phyloP scores from a whole-genome alignment of 2,888 invertebrate genomes.

The Pseudococcus viburni region DNA sequence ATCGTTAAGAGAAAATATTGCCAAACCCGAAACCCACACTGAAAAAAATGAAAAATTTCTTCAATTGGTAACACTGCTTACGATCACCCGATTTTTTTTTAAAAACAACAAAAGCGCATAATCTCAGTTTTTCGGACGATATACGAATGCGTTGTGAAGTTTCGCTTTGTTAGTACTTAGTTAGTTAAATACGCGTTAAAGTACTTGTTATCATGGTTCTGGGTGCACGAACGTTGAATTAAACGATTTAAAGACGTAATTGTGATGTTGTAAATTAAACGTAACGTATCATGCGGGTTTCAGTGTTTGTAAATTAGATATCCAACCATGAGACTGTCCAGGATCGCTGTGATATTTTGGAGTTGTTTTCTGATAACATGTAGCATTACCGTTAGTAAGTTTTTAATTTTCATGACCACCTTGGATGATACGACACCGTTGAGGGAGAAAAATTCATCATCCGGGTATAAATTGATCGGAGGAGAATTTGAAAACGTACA shows the following conservation, averaged over 20 bases:
- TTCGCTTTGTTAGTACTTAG: not conserved
- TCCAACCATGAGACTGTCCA: conserved; percentile 43
- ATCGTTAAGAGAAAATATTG: too few relatives aligned
- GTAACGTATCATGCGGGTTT: not conserved
- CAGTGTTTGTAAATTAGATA: conserved; percentile 2
- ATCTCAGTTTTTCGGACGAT: not conserved
- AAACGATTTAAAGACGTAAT: conserved; percentile 13
- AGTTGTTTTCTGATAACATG: conserved; percentile 27
- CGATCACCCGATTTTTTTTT: not conserved
- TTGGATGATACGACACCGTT: conserved; percentile 18
- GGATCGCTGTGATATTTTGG: conserved; percentile 50
- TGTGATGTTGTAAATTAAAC: not conserved
- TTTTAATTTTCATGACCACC: conserved; percentile 53
- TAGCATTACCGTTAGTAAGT: conserved; percentile 20
- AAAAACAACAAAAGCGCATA: conserved; percentile 7
- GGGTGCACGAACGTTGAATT: not conserved
- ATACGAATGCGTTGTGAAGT: not conserved
- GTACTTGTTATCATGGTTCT: not conserved
- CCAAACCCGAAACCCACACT: too few relatives aligned
- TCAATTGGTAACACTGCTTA: not conserved
- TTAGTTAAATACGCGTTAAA: conserved; percentile 1
- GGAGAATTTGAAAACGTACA: conserved; percentile 23
- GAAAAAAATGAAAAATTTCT: not conserved
- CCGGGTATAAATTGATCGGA: conserved; percentile 40
- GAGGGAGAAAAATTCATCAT: not conserved